Percentiles rank a stretch among this genome's conserved stretches.
Conservation (phyloP, 2,113 vertebrate genomes). For the Scortum barcoo region DNA sequence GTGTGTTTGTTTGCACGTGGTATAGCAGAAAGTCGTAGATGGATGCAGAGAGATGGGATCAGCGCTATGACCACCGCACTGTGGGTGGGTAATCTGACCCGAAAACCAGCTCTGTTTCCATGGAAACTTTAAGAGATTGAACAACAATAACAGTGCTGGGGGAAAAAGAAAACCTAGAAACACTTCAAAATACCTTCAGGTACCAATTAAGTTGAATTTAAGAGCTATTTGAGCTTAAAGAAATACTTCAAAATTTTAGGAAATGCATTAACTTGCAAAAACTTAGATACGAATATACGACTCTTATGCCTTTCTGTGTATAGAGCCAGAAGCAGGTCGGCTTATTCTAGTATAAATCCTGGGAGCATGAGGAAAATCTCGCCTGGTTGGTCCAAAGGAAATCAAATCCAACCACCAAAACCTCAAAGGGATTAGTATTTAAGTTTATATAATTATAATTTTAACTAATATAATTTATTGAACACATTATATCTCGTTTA, state of each 20-base stretch:
- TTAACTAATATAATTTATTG: too few species aligned
- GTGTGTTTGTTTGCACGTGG: slow-evolving; percentile 39
- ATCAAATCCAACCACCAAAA: not conserved
- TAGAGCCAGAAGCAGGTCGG: not conserved
- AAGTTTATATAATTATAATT: too few species aligned
- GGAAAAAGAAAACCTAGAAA: not conserved
- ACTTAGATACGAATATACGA: not conserved
- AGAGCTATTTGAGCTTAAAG: not conserved
- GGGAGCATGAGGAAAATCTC: not conserved
- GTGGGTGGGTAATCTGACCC: slow-evolving; percentile 17
- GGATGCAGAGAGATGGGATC: slow-evolving; percentile 23
- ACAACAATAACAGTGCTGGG: not conserved
- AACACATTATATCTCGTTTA: not conserved
- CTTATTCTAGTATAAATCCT: not conserved
- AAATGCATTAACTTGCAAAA: not conserved
- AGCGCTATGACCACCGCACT: slow-evolving; percentile 8
- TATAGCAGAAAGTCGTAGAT: slow-evolving; percentile 56
- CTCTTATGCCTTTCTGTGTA: not conserved
- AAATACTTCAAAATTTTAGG: not conserved
- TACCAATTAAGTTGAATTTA: not conserved
- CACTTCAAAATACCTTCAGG: not conserved
- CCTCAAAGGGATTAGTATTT: not conserved
- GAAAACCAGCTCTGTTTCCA: slow-evolving; percentile 38
- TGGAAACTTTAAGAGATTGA: slow-evolving; percentile 23
- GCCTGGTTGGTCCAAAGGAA: not conserved